These are phyloP conservation scores for Dasysyrphus tricinctus DNA, from an alignment of 2,888 invertebrate species.

Conservation along the genomic window DNA sequence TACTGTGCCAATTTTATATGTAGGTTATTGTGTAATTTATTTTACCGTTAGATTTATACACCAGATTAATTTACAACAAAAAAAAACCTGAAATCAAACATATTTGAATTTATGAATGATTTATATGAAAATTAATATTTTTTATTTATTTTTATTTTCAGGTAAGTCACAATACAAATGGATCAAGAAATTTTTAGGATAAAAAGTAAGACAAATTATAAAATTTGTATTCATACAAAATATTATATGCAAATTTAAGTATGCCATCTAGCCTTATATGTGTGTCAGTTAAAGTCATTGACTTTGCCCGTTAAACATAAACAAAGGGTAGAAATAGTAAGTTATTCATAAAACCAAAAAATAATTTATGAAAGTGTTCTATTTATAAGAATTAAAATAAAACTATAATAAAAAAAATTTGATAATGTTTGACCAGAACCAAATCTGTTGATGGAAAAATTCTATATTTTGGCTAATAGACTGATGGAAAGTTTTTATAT, in stretches of 20 bases:
- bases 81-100: neutral
- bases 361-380: conserved; percentile 19
- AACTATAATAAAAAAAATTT: neutral
- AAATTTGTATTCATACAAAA: neutral
- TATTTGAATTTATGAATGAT: neutral
- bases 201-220: conserved; percentile 23
- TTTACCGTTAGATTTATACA: conserved; percentile 22
- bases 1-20: conserved; percentile 24
- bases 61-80: neutral
- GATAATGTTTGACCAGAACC: neutral
- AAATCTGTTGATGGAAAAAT: neutral
- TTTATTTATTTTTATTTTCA: conserved; percentile 9
- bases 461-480: neutral
- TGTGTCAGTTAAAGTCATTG: conserved; percentile 30
- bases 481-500: neutral
- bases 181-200: neutral
- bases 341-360: neutral
- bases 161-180: conserved; percentile 28
- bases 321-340: neutral
- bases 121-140: conserved; percentile 29
- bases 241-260: conserved; percentile 18
- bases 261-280: neutral
- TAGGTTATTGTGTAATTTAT: conserved; percentile 31
- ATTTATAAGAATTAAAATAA: neutral
- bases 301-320: conserved; percentile 11